Conservation (phyloP, 2,797 vertebrate species). For the Scarus forsteni region DNA sequence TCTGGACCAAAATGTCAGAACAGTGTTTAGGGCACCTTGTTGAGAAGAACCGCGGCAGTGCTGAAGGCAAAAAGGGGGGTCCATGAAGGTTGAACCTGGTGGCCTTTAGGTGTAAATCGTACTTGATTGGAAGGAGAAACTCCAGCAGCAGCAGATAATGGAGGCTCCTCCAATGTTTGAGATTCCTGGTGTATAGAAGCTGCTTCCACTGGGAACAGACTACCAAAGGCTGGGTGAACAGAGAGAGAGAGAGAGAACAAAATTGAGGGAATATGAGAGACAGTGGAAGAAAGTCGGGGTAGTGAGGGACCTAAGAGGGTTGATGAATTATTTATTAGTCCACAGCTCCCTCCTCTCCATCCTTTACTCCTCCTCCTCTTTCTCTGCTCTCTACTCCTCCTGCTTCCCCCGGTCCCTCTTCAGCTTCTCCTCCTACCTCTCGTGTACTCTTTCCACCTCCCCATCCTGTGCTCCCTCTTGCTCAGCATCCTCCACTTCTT, state of each 20-base stretch:
- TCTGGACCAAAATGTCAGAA: too few species aligned
- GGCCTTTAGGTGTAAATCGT: too few species aligned
- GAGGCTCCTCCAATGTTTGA: constrained; percentile 50
- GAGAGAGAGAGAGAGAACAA: background rate
- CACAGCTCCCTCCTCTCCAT: constrained; percentile 39
- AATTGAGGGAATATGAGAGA: constrained; percentile 20
- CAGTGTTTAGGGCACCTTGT: too few species aligned
- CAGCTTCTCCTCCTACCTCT: constrained; percentile 34
- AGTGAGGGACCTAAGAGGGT: constrained; percentile 56
- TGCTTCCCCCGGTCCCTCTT: constrained; percentile 25
- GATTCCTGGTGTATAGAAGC: constrained; percentile 54
- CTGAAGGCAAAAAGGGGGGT: too few species aligned
- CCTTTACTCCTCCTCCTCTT: constrained; percentile 40
- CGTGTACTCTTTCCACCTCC: constrained; percentile 22
- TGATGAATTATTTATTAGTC: constrained; percentile 79
- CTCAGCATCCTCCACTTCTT: constrained; percentile 15
- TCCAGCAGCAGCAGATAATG: constrained; percentile 41
- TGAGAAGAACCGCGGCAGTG: too few species aligned
- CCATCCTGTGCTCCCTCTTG: constrained; percentile 23
- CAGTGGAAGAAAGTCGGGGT: constrained; percentile 36
- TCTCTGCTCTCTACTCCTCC: constrained; percentile 37
- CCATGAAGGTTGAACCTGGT: too few species aligned
- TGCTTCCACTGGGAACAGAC: constrained; percentile 60
- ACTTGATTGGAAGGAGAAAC: constrained; percentile 11
- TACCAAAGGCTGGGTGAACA: constrained; percentile 45